Conservation (phyloP, 2,113 vertebrate genomes). For the Tachysurus vachellii region DNA sequence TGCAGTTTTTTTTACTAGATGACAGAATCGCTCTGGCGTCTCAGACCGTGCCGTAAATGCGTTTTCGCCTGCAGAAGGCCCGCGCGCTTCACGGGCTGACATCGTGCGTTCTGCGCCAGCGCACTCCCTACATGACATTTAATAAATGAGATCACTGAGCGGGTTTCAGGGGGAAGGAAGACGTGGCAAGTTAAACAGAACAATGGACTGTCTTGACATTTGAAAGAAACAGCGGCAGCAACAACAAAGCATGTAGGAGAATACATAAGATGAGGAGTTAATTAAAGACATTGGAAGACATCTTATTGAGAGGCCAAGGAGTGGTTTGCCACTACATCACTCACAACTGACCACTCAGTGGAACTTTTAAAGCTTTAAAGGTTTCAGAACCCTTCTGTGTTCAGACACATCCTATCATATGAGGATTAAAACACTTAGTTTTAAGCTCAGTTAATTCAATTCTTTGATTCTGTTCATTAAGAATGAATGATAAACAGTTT, state of each 20-base stretch:
- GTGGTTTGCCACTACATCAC: conserved; percentile 4
- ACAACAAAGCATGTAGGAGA: conserved; percentile 45
- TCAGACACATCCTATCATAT: conserved; percentile 24
- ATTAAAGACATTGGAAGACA: conserved; percentile 40
- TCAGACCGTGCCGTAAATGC: conserved; percentile 44
- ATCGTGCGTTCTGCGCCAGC: conserved; percentile 59
- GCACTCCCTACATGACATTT: conserved; percentile 67
- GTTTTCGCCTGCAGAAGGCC: conserved; percentile 47
- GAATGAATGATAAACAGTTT: background rate
- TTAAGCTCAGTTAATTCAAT: background rate
- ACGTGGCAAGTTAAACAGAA: conserved; percentile 47
- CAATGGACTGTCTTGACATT: conserved; percentile 50
- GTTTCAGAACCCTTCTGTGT: conserved; percentile 13
- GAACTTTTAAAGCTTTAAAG: background rate
- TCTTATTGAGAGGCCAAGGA: conserved; percentile 1
- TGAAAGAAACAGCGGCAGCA: conserved; percentile 47
- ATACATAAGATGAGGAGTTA: conserved; percentile 33
- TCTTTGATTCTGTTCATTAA: background rate
- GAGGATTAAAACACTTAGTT: background rate
- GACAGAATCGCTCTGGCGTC: conserved; percentile 51
- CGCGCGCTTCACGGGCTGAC: conserved; percentile 37
- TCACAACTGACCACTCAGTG: background rate
- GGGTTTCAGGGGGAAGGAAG: conserved; percentile 50
- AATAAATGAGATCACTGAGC: conserved; percentile 63
- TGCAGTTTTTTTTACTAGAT: conserved; percentile 38